These are phyloP conservation scores for Andrena dorsata DNA, from an alignment of 2,888 invertebrate species.

Conservation along the genomic window DNA sequence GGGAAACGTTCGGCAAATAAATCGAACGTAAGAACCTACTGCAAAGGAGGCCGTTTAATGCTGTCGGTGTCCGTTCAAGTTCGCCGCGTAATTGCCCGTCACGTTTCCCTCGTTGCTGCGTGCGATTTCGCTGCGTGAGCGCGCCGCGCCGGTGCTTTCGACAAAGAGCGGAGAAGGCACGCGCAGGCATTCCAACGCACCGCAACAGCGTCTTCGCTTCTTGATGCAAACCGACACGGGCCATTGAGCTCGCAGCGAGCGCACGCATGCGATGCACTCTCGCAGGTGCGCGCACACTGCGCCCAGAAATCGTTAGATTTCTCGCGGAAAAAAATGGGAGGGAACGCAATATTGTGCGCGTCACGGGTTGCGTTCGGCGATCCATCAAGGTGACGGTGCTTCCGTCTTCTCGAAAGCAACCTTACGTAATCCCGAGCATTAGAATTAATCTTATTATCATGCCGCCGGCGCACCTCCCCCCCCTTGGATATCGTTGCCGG, in stretches of 20 bases:
- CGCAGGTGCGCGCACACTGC: constrained; percentile 32
- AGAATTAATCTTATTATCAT: constrained; percentile 21
- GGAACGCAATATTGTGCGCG: constrained; percentile 3
- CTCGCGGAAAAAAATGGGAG: background rate
- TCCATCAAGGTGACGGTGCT: constrained; percentile 7
- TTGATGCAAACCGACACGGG: constrained; percentile 66
- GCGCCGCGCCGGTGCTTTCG: background rate
- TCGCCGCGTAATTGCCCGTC: constrained; percentile 15
- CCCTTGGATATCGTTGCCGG: background rate
- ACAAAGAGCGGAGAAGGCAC: constrained; percentile 38
- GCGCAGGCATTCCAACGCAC: constrained; percentile 57
- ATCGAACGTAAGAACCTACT: background rate
- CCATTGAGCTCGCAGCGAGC: constrained; percentile 61
- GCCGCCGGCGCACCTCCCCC: background rate
- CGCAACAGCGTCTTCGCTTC: constrained; percentile 55
- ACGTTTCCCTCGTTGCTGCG: background rate
- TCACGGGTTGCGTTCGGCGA: constrained; percentile 1
- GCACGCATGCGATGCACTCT: constrained; percentile 23
- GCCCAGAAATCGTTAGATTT: constrained; percentile 15
- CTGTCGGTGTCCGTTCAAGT: background rate
- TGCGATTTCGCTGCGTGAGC: constrained; percentile 19
- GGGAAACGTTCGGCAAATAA: too few species aligned
- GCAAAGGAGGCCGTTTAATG: background rate
- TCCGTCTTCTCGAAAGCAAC: constrained; percentile 8
- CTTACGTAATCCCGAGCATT: background rate